Percentiles rank a stretch among this genome's conserved stretches.
Conservation (phyloP, 2,888 invertebrate species). For the Bimastos eiseni region DNA sequence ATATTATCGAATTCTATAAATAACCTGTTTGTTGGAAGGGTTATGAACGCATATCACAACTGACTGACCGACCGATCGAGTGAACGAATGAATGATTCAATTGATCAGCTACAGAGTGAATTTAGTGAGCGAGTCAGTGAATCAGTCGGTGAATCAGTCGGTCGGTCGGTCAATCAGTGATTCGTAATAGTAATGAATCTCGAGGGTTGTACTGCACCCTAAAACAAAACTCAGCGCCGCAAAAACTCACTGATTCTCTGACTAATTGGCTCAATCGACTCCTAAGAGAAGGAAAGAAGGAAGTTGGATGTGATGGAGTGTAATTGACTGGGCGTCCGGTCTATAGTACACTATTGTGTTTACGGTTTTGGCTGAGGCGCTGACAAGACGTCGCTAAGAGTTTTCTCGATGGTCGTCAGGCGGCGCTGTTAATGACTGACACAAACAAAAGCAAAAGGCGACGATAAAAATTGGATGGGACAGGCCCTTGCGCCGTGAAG, state of each 20-base stretch:
- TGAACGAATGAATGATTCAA: no score
- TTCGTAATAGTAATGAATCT: neutral
- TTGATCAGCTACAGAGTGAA: no score
- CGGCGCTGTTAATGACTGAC: neutral
- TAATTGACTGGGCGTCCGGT: neutral
- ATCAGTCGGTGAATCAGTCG: no score
- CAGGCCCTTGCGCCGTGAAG: neutral
- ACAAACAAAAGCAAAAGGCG: neutral
- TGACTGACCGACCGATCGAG: neutral
- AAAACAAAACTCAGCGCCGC: no score
- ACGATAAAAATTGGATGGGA: neutral
- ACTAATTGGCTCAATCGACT: no score
- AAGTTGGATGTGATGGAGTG: neutral
- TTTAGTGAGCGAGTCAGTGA: no score
- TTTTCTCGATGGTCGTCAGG: neutral
- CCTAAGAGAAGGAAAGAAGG: neutral
- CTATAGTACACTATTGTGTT: no score
- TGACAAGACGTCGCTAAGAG: neutral
- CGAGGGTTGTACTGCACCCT: no score
- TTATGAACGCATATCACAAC: neutral
- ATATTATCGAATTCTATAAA: neutral
- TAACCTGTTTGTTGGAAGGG: neutral
- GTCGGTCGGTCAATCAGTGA: no score
- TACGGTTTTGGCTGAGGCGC: neutral
- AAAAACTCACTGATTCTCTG: no score